Conservation (phyloP, 2,113 vertebrate species). For the Pterocles orientalis region DNA sequence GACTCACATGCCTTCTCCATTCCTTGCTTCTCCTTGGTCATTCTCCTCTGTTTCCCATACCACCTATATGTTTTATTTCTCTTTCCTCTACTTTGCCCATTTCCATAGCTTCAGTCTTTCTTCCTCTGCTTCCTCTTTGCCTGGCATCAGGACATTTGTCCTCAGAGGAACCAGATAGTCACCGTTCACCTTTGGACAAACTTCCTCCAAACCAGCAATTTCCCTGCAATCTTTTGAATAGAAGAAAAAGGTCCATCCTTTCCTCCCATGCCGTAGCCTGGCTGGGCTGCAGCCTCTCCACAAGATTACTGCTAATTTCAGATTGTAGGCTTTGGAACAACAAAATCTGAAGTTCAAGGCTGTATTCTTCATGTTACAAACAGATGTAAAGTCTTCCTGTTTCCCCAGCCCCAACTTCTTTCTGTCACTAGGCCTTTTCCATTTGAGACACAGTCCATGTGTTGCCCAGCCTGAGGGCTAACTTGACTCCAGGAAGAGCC, state of each 20-base stretch:
- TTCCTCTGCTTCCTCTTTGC: background rate
- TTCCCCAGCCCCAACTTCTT: background rate
- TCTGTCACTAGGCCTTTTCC: background rate
- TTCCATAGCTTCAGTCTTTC: background rate
- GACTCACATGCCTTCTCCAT: background rate
- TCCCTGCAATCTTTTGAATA: background rate
- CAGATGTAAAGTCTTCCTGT: background rate
- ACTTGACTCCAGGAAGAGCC: background rate
- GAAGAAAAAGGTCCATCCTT: background rate
- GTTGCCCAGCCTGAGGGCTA: background rate
- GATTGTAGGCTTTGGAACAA: background rate
- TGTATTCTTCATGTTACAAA: background rate
- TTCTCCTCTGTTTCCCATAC: conserved; percentile 4
- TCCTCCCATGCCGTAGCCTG: background rate
- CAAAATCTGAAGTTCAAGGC: background rate
- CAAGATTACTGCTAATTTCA: background rate
- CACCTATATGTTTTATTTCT: background rate
- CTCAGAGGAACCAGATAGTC: background rate
- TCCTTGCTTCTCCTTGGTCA: background rate
- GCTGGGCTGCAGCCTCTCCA: background rate
- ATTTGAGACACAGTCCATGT: background rate
- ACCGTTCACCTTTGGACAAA: background rate
- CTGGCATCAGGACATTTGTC: background rate
- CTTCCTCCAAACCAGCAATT: background rate
- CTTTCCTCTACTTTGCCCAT: background rate